Percentiles rank a stretch among this genome's conserved stretches.
phyloP scores from a whole-genome alignment of 2,113 vertebrate genomes.

The Eptesicus fuscus region DNA sequence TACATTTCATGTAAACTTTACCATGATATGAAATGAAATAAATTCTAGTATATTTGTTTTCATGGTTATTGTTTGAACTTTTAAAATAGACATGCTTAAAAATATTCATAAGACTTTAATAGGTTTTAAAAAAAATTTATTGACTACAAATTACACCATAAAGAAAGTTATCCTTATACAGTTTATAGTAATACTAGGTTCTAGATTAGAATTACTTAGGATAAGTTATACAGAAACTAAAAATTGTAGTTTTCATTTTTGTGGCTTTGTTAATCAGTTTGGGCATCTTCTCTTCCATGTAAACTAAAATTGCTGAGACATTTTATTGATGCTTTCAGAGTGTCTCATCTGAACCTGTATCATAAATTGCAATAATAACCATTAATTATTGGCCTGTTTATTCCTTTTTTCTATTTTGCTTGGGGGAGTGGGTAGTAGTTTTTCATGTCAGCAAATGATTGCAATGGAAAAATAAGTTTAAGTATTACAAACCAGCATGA shows the following conservation, averaged over 20 bases:
- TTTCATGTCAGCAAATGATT: neutral
- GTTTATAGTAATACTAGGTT: neutral
- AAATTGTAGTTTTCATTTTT: neutral
- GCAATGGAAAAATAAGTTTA: neutral
- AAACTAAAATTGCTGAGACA: neutral
- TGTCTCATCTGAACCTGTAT: neutral
- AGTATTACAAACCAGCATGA: neutral
- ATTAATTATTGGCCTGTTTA: neutral
- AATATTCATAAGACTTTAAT: neutral
- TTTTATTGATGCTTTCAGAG: conserved; percentile 14
- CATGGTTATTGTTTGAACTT: neutral
- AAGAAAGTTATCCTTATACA: neutral
- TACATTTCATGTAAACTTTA: neutral
- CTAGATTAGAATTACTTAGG: neutral
- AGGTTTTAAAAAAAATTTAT: neutral
- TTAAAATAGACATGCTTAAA: conserved; percentile 17
- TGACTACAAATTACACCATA: neutral
- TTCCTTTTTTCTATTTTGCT: neutral
- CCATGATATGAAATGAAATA: neutral
- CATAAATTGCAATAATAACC: neutral
- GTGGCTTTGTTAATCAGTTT: neutral
- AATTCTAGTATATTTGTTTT: neutral
- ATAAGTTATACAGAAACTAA: neutral
- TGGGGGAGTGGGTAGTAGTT: neutral
- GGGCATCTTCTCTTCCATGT: neutral